Conservation (phyloP, 1,140 invertebrate species). For the Euglossa dilemma region DNA sequence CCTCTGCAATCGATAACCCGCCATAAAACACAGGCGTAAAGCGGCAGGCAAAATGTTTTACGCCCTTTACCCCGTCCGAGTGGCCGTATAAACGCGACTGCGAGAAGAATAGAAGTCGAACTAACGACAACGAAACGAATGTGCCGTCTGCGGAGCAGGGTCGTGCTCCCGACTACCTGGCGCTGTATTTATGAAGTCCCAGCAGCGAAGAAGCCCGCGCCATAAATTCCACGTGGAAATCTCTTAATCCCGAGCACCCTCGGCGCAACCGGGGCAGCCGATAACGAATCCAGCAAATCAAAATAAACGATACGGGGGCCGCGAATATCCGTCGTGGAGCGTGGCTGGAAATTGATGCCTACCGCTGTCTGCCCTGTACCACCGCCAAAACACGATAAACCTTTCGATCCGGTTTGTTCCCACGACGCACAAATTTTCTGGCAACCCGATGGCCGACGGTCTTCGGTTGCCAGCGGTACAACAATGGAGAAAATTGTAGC, state of each 20-base stretch:
- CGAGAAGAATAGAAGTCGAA: neutral
- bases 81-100: neutral
- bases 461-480: neutral
- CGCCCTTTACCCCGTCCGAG: neutral
- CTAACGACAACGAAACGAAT: neutral
- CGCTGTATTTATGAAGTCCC: slow-evolving; percentile 38
- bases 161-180: neutral
- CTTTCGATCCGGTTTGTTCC: neutral
- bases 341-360: slow-evolving; percentile 33
- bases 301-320: slow-evolving; percentile 34
- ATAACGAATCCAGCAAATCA: slow-evolving; percentile 49
- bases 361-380: neutral
- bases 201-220: slow-evolving; percentile 17
- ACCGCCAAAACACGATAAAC: slow-evolving; percentile 21
- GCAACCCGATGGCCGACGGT: neutral
- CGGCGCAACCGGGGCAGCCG: neutral
- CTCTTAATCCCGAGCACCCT: slow-evolving; percentile 38
- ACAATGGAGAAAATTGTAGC: slow-evolving; percentile 36
- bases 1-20: neutral
- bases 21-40: neutral
- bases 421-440: neutral
- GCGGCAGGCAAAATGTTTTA: neutral
- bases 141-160: neutral
- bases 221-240: slow-evolving; percentile 45
- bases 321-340: slow-evolving; percentile 19